Conservation (phyloP, 2,113 vertebrate species). For the Callocephalon fimbriatum region DNA sequence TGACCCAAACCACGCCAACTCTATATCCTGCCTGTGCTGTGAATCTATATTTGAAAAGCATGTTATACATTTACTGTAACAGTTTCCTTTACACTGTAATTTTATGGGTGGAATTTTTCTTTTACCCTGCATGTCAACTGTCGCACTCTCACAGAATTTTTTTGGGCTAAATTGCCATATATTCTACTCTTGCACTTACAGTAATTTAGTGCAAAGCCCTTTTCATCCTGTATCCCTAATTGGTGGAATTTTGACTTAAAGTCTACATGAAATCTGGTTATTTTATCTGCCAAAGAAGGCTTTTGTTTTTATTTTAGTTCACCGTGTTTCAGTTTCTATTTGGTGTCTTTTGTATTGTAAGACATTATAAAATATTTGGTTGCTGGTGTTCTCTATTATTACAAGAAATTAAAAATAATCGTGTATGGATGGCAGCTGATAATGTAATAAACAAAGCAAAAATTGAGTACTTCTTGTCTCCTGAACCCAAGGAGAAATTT, state of each 20-base stretch:
- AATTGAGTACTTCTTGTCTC: background rate
- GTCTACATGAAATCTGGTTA: background rate
- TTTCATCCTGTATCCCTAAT: constrained; percentile 4
- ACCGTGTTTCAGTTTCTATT: background rate
- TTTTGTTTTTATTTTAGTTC: background rate
- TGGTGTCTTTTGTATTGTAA: background rate
- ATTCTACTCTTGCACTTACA: constrained; percentile 2
- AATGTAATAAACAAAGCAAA: background rate
- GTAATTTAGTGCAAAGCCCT: background rate
- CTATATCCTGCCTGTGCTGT: background rate
- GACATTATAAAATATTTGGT: background rate
- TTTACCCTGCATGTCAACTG: constrained; percentile 37
- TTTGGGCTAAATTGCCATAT: constrained; percentile 29
- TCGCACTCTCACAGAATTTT: background rate
- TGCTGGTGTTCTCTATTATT: background rate
- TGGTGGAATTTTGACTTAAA: background rate
- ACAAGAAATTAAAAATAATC: background rate
- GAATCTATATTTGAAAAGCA: constrained; percentile 42
- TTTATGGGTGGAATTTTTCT: constrained; percentile 60
- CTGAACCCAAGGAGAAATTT: background rate
- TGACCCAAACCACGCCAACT: constrained; percentile 45
- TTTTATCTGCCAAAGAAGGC: background rate
- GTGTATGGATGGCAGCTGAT: background rate
- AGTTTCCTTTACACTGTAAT: constrained; percentile 65
- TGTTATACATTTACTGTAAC: constrained; percentile 40